Percentiles rank a stretch among this genome's conserved stretches.
These are phyloP conservation scores for Tupiocoris notatus DNA, from an alignment of 2,888 invertebrate species.

Conservation along the genomic window DNA sequence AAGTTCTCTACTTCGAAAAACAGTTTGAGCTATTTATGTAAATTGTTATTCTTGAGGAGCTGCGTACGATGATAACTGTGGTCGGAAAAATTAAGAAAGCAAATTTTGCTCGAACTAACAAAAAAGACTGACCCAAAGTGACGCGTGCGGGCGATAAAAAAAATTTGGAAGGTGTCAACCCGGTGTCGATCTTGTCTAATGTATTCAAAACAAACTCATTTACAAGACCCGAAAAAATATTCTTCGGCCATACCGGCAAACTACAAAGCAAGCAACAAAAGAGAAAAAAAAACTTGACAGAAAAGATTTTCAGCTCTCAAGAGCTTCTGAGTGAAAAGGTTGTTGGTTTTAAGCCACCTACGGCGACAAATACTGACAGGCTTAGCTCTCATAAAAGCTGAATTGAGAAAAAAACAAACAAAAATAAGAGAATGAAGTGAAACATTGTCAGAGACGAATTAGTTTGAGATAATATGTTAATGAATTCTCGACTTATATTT, in stretches of 20 bases:
- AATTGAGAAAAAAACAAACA: neutral
- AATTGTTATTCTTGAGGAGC: no score
- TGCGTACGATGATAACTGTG: no score
- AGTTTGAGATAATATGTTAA: neutral
- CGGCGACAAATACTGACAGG: neutral
- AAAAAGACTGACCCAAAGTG: no score
- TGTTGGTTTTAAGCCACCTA: neutral
- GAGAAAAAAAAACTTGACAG: neutral
- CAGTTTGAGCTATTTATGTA: no score
- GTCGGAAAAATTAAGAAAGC: no score
- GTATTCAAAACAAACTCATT: neutral
- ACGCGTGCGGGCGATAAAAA: neutral
- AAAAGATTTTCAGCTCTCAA: neutral
- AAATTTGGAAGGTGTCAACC: neutral
- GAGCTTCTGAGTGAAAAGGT: neutral
- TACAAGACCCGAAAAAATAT: neutral
- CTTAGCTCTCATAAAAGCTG: neutral
- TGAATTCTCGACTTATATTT: neutral
- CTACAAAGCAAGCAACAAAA: no score
- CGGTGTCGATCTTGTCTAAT: neutral
- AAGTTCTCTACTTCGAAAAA: no score
- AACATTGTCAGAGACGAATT: neutral
- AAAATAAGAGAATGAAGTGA: neutral
- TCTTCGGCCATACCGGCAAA: no score
- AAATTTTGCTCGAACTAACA: no score